phyloP scores from a whole-genome alignment of 2,888 invertebrate species.

The Cyrtodaria siliqua region DNA sequence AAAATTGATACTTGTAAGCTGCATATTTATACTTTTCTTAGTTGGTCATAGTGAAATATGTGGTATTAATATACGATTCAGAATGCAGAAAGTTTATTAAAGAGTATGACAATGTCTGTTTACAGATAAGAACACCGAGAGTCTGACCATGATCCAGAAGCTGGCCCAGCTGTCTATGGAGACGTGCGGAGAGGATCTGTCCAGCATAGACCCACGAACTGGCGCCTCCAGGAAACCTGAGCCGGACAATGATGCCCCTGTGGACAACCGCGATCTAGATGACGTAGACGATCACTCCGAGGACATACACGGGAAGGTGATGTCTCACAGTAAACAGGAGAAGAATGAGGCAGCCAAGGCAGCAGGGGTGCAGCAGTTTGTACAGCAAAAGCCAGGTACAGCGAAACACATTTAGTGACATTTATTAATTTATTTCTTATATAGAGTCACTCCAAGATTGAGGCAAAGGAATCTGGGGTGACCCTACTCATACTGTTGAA shows the following conservation, averaged over 20 bases:
- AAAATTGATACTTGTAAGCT: too few species aligned
- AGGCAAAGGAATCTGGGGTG: too few species aligned
- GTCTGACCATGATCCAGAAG: slow-evolving; percentile 76
- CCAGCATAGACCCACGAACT: slow-evolving; percentile 77
- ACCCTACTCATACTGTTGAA: too few species aligned
- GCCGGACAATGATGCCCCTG: slow-evolving; percentile 19
- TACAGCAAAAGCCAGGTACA: too few species aligned
- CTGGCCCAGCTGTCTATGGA: slow-evolving; percentile 76
- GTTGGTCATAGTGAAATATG: too few species aligned
- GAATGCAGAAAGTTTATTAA: too few species aligned
- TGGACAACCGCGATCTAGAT: slow-evolving; percentile 5
- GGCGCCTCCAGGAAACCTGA: slow-evolving; percentile 67
- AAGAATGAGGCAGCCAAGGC: slow-evolving; percentile 10
- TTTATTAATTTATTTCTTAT: too few species aligned
- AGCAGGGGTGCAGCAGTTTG: slow-evolving; percentile 2
- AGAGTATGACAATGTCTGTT: too few species aligned
- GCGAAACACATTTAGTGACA: too few species aligned
- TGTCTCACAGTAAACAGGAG: neutral
- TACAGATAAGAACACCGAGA: slow-evolving; percentile 9
- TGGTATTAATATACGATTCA: too few species aligned
- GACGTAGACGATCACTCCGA: slow-evolving; percentile 45
- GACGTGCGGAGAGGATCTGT: slow-evolving; percentile 73
- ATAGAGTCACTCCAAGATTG: too few species aligned
- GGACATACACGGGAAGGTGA: slow-evolving; percentile 14
- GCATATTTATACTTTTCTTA: too few species aligned